Base-by-base conservation (phyloP, 2,113 vertebrate genomes). In the Danio rerio region DNA sequence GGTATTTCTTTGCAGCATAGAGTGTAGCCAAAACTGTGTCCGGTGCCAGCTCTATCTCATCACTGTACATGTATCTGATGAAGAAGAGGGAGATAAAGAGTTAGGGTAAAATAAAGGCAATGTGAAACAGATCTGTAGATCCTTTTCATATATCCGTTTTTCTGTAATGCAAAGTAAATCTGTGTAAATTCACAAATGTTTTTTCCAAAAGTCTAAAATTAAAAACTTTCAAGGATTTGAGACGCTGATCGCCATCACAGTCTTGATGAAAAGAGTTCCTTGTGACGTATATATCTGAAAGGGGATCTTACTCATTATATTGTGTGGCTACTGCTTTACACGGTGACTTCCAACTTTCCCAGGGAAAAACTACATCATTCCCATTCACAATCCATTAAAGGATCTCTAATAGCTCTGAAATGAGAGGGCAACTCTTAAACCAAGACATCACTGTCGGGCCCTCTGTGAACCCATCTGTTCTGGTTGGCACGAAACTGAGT, bases 1-100 rank as follows among this genome's bases (percentile, higher is more conserved):
- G 97, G 91, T 99, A 99, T 91, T 99, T 99, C 93, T 99, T 99
- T 90, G 98, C 97, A 31, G 97, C 97, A 0, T 99, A 99, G 9
- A 99, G 92, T 0, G 97, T 98, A 88, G 96, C 97, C 88, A 99
- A 93, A 90, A 99, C 98, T 0, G 98, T 98, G 93, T 99, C 98
- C 0, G 97, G 95, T 87, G 98, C 96, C 91, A 99, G 94, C 70
- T 99, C 97, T 9, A 99, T 97, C 93, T 99, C 98, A 0, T 99
- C 98, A 9, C 97, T 98, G 86, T 99, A 99, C 95, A 99, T 91
- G 89, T 99, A 99, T 93, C 98, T 99, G 15, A 69, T 18, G 52
- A 82, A 21, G 0, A 55, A 78, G 21, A 68, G 12, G 9, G 16
- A 70, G 53, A 86, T 47, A 21, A 21, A 47, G 15, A 70, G 15